A percentile compares a stretch with the other conserved stretches of the same genome.
Evolutionary conservation across 2,113 vertebrate species (phyloP).

Genomic region (Solea senegalensis): DNA sequence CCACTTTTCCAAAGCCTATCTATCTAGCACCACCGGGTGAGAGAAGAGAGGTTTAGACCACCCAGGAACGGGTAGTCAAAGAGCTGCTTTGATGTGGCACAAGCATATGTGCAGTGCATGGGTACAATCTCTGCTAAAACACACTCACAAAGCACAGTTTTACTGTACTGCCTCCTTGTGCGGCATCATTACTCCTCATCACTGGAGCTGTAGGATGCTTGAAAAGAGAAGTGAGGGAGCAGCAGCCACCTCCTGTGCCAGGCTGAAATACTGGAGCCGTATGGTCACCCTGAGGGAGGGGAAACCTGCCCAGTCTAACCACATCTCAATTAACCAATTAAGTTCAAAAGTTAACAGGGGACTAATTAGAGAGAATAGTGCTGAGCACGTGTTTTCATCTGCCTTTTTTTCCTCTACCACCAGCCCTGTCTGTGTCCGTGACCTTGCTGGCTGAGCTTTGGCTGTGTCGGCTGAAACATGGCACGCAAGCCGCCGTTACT

Average conservation of each 20-base stretch:
- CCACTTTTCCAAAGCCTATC: slow-evolving; percentile 58
- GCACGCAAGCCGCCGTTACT: slow-evolving; percentile 68
- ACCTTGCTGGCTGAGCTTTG: slow-evolving; percentile 54
- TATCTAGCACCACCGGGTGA: slow-evolving; percentile 53
- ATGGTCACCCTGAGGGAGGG: slow-evolving; percentile 69
- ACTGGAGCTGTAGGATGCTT: slow-evolving; percentile 57
- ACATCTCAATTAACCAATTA: slow-evolving; percentile 78
- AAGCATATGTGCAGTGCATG: slow-evolving; percentile 71
- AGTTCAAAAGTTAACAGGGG: slow-evolving; percentile 74
- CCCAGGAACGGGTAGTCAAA: slow-evolving; percentile 72
- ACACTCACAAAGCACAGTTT: slow-evolving; percentile 70
- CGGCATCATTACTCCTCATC: slow-evolving; percentile 64
- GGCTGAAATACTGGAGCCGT: slow-evolving; percentile 67
- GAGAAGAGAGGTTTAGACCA: slow-evolving; percentile 74
- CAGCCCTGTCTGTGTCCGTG: slow-evolving; percentile 55
- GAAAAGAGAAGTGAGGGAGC: slow-evolving; percentile 43
- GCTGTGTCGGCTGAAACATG: slow-evolving; percentile 62
- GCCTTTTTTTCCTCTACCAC: slow-evolving; percentile 36
- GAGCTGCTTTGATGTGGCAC: slow-evolving; percentile 78
- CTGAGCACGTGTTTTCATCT: slow-evolving; percentile 65
- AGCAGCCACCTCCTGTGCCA: slow-evolving; percentile 65
- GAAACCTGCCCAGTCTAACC: slow-evolving; percentile 73
- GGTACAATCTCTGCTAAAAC: slow-evolving; percentile 70
- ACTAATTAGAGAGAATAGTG: slow-evolving; percentile 68
- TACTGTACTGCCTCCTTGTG: slow-evolving; percentile 67